phyloP scores from a whole-genome alignment of 2,888 invertebrate species.

The Ennomos erosarius region DNA sequence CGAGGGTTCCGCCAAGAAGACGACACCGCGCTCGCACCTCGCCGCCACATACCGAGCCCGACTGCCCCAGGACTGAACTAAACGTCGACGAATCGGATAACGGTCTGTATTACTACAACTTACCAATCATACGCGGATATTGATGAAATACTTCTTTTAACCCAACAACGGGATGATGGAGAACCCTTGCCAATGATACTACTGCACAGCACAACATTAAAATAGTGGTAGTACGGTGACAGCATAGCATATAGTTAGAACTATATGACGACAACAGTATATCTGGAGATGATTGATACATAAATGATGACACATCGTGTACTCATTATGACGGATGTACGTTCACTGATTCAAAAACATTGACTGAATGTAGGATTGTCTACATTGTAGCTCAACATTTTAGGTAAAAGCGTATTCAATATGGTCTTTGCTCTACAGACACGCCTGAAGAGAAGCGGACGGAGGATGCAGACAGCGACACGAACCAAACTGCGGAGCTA shows the following conservation, averaged over 20 bases:
- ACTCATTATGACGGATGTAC: slow-evolving; percentile 12
- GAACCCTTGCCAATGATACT: too few species aligned
- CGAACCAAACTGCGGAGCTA: slow-evolving; percentile 82
- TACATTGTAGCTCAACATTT: background rate
- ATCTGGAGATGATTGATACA: background rate
- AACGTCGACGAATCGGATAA: slow-evolving; percentile 57
- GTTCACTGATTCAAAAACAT: slow-evolving; percentile 11
- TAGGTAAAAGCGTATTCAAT: background rate
- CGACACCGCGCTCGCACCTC: slow-evolving; percentile 47
- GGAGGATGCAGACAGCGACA: slow-evolving; percentile 79
- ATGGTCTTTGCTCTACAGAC: slow-evolving; percentile 48
- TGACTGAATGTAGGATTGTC: slow-evolving; percentile 1
- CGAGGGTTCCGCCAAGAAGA: slow-evolving; percentile 69
- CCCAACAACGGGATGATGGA: too few species aligned
- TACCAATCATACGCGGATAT: too few species aligned
- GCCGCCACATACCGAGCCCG: slow-evolving; percentile 53
- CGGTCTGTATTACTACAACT: slow-evolving; percentile 5
- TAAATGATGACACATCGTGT: slow-evolving; percentile 26
- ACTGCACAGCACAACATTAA: too few species aligned
- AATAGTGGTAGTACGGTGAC: too few species aligned
- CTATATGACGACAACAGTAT: too few species aligned
- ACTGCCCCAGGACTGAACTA: slow-evolving; percentile 68
- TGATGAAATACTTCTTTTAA: too few species aligned
- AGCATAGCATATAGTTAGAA: too few species aligned
- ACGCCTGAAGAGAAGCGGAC: slow-evolving; percentile 71